These are phyloP conservation scores for Thymallus thymallus DNA, from an alignment of 2,113 vertebrate species.

Conservation along the genomic window DNA sequence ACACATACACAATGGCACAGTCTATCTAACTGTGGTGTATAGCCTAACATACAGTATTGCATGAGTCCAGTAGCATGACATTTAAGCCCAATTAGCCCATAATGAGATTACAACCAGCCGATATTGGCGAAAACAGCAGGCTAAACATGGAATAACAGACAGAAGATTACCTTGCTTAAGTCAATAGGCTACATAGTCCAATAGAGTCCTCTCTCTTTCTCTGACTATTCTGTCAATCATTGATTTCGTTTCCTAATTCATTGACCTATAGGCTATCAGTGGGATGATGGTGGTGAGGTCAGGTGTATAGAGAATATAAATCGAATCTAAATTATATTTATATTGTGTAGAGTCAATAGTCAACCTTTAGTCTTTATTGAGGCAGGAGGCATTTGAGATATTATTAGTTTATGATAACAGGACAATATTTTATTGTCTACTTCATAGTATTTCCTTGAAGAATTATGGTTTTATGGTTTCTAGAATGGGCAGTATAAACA, in stretches of 20 bases:
- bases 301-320: too few species aligned
- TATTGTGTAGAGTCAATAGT: too few species aligned
- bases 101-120: conserved; percentile 60
- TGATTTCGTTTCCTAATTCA: background rate
- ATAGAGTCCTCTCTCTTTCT: too few species aligned
- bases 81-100: conserved; percentile 65
- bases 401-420: too few species aligned
- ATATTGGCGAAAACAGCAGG: conserved; percentile 52
- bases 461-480: background rate
- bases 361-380: too few species aligned
- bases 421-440: too few species aligned
- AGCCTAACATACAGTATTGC: conserved; percentile 25
- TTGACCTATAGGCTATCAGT: background rate
- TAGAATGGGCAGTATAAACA: background rate
- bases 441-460: background rate
- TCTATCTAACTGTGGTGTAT: conserved; percentile 9
- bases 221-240: background rate
- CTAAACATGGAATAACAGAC: conserved; percentile 42
- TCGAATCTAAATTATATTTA: too few species aligned
- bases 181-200: background rate
- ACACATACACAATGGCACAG: background rate
- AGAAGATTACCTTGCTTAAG: conserved; percentile 35
- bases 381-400: too few species aligned
- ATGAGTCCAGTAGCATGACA: conserved; percentile 42
- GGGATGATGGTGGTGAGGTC: too few species aligned